phyloP scores from a whole-genome alignment of 2,888 invertebrate species.

The Stenodema calcarata region DNA sequence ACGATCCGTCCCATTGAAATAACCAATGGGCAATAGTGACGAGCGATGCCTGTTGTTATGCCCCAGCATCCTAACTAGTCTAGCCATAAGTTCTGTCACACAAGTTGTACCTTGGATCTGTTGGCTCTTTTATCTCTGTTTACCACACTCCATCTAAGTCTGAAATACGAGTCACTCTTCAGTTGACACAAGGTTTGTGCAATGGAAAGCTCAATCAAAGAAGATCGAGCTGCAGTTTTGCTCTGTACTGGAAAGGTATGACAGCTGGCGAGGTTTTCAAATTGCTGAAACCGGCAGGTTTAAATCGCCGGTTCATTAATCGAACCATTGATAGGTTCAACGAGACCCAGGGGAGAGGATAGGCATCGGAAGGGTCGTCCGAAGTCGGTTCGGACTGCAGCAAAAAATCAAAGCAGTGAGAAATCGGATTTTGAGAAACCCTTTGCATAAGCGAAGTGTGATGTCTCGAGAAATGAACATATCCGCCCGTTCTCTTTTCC shows the following conservation, averaged over 20 bases:
- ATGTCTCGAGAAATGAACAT: too few species aligned
- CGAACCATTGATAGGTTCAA: background rate
- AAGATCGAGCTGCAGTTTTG: background rate
- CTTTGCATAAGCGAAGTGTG: too few species aligned
- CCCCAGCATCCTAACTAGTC: too few species aligned
- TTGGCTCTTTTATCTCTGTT: background rate
- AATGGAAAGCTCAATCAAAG: background rate
- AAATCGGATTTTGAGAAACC: too few species aligned
- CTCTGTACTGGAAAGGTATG: background rate
- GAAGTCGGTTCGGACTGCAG: background rate
- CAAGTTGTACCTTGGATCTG: background rate
- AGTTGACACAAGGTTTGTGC: background rate
- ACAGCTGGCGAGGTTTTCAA: background rate
- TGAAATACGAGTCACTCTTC: background rate
- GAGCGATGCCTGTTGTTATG: too few species aligned
- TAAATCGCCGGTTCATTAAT: background rate
- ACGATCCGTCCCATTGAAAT: too few species aligned
- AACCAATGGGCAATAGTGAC: too few species aligned
- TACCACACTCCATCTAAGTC: background rate
- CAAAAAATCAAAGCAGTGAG: too few species aligned
- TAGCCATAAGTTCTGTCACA: background rate
- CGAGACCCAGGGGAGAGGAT: background rate
- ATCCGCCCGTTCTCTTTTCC: too few species aligned
- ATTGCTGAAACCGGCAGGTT: too few species aligned
- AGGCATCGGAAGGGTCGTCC: background rate